Percentiles rank a stretch among this genome's conserved stretches.
Conservation (phyloP, 23 tunicate species). For the Clavelina lepadiformis region DNA sequence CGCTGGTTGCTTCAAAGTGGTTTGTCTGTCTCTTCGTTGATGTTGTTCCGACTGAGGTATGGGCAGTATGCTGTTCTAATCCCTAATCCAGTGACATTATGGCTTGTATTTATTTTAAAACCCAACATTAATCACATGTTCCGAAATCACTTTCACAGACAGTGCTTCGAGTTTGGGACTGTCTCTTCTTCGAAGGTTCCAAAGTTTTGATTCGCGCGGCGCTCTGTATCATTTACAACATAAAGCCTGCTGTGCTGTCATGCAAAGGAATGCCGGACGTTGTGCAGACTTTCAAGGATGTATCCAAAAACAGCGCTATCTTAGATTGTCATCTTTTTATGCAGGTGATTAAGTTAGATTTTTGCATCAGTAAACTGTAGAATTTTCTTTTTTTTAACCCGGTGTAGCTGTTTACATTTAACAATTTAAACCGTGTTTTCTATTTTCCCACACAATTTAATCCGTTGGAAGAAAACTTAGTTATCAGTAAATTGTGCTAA, state of each 20-base stretch:
- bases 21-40: constrained; percentile 88
- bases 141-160: constrained; percentile 42
- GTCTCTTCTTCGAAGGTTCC: constrained; percentile 82
- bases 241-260: constrained; percentile 7
- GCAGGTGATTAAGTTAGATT: constrained; percentile 34
- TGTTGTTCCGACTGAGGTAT: constrained; percentile 81
- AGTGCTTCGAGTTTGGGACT: constrained; percentile 87
- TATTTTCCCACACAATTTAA: no score
- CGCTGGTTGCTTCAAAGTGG: constrained; percentile 88
- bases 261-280: constrained; percentile 40
- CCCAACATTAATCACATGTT: not conserved
- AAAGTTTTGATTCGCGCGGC: constrained; percentile 74
- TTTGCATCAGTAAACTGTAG: not conserved
- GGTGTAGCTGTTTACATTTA: not conserved
- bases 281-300: constrained; percentile 23
- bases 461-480: no score
- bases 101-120: not conserved
- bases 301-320: constrained; percentile 23
- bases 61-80: constrained; percentile 2
- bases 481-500: no score
- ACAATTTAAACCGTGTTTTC: no score
- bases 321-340: constrained; percentile 73
- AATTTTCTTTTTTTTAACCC: not conserved
- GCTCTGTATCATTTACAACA: constrained; percentile 25
- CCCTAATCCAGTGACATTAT: not conserved